Evolutionary conservation across 53 echinoderm and acorn worm genomes (phyloP).

Genomic region (Echinometra lucunter): DNA sequence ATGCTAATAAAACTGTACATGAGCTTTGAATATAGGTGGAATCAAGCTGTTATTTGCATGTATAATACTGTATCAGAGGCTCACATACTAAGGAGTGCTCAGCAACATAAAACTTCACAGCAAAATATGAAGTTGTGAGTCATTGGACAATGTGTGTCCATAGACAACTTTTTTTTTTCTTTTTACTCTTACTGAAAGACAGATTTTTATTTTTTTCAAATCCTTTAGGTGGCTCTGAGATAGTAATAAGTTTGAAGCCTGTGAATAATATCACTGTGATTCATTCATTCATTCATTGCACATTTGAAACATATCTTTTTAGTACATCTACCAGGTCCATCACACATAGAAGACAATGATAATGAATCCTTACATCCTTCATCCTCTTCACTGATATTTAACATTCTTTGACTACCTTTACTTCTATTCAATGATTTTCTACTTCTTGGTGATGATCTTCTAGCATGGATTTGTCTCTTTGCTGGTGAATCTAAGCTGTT

Average conservation of each 20-base stretch:
- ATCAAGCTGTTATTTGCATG: too few relatives aligned
- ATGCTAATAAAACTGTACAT: too few relatives aligned
- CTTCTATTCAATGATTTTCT: neutral
- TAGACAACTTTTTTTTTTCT: too few relatives aligned
- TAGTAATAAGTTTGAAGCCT: neutral
- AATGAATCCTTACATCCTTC: neutral
- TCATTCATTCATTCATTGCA: constrained; percentile 20
- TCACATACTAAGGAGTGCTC: neutral
- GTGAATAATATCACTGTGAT: neutral
- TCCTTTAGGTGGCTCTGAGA: neutral
- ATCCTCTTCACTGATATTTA: constrained; percentile 6
- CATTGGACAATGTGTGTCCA: neutral
- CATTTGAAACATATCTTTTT: constrained; percentile 61
- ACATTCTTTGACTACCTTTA: neutral
- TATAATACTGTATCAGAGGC: neutral
- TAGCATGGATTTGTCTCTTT: neutral
- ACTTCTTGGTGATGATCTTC: neutral
- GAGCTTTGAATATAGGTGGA: too few relatives aligned
- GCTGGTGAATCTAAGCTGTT: constrained; percentile 55
- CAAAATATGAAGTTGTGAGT: neutral
- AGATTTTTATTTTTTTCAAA: too few relatives aligned
- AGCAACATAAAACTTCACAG: too few relatives aligned
- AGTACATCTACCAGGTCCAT: constrained; percentile 39
- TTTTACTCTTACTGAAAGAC: too few relatives aligned
- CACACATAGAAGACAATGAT: constrained; percentile 34